Evolutionary conservation across 2,797 vertebrate genomes (phyloP), one percentile per base, ranked within the genome.

Genomic region (Coilia nasus): DNA sequence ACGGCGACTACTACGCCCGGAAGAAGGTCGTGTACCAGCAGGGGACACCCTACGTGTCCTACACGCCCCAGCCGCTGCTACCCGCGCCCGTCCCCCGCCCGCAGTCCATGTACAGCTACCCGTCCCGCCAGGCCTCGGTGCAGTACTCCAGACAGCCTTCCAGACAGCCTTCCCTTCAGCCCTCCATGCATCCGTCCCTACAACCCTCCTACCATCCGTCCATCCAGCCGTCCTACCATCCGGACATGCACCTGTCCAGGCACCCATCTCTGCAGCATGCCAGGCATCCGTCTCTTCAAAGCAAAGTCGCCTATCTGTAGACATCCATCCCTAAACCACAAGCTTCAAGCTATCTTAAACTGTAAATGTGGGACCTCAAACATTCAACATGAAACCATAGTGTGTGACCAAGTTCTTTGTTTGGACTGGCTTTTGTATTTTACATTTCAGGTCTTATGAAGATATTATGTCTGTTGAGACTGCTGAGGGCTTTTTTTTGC

Each of bases 281-380:
- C 83, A 91, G 93, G 62, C 84, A 95, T 54, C 94, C 94, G 1
- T 96, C 95, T 0, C 82, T 93, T 17, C 93, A 81, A 84, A 96
- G 95, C 7, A 95, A 89, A 0, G 90, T 95, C 44, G 95, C 94
- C 31, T 95, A 95, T 89, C 94, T 96, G 59, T 96, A 88, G 95
- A 88, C 83, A 54, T 14, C 35, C 71, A 41, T 17, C 35, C 41
- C 41, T 44, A 25, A 25, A 31, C n/a, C 44, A 44, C 82, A 64
- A 19, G 4, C 57, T 21, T 44, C 59, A 82, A 7, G 5, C 17
- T 3, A 41, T 17, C 35, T 41, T 41, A 41, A 41, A 41, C 31
- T 41, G 14, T 15, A 35, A 41, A 31, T 28, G 5, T 75, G 67
- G 50, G 50, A 54, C 50, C 50, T 54, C 3, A 54, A 10, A 54